Percentiles rank a stretch among this genome's conserved stretches.
These are phyloP conservation scores for Acleris sparsana DNA, from an alignment of 2,888 invertebrate species.

Conservation along the genomic window DNA sequence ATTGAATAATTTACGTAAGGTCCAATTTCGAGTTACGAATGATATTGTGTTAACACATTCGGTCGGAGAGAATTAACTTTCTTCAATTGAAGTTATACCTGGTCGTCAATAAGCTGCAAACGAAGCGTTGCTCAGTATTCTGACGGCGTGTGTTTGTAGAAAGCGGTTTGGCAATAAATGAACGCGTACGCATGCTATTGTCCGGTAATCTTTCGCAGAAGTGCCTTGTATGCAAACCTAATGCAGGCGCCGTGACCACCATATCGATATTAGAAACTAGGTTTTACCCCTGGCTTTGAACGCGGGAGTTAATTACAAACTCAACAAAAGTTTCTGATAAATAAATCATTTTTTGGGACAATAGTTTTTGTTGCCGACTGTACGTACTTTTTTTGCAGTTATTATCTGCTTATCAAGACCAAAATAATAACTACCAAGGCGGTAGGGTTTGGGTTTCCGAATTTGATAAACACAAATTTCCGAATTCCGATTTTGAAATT, in stretches of 20 bases:
- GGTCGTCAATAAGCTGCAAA: slow-evolving; percentile 54
- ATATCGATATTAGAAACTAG: slow-evolving; percentile 49
- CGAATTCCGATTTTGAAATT: too few species aligned
- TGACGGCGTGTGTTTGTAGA: slow-evolving; percentile 72
- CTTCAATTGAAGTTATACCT: slow-evolving; percentile 32
- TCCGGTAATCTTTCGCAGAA: slow-evolving; percentile 81
- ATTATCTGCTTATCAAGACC: too few species aligned
- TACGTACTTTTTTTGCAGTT: too few species aligned
- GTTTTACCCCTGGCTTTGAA: slow-evolving; percentile 24
- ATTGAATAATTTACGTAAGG: slow-evolving; percentile 36
- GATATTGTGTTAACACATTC: slow-evolving; percentile 14
- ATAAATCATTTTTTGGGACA: too few species aligned
- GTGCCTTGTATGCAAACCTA: slow-evolving; percentile 69
- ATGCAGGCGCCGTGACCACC: slow-evolving; percentile 63
- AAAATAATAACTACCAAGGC: too few species aligned
- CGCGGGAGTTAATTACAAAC: too few species aligned
- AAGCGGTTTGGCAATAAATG: slow-evolving; percentile 79
- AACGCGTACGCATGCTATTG: slow-evolving; percentile 73
- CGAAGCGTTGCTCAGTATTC: slow-evolving; percentile 67
- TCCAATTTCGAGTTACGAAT: not conserved
- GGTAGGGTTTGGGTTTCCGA: too few species aligned
- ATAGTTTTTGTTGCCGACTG: too few species aligned
- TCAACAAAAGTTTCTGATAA: too few species aligned
- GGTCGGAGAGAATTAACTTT: slow-evolving; percentile 30
- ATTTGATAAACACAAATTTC: too few species aligned